Evolutionary conservation across 2,888 invertebrate genomes (phyloP), one percentile per base, ranked within the genome.

Genomic region (Acrobeloides nanus): DNA sequence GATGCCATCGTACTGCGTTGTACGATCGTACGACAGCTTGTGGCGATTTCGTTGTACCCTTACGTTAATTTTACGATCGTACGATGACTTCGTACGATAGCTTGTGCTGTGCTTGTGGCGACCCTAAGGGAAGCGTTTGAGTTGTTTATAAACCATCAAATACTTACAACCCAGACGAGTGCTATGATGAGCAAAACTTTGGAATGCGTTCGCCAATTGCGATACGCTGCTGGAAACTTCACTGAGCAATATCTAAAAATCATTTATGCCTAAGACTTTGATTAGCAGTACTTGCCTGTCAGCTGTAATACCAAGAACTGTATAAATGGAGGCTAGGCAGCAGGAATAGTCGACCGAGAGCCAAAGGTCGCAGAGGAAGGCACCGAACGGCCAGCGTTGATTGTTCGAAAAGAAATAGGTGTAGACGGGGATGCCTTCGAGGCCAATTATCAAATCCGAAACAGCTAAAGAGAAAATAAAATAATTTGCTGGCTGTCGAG

Each of bases 401-500:
- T 89, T 90, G 81, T 87, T 86, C 60, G 99, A 80, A 45, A 95
- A 86, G 79, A 97, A 95, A 59, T 92, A 87, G 23, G 93, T 92
- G 78, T 89, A 97, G 78, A 97, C 92, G 45, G 97, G 95, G 85
- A 97, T 89, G 24, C 95, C 95, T 52, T 95, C 84, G 40, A 90
- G 86, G 70, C 97, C 97, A 76, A 97, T 97, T 53, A 95, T 81
- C 71, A 72, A 54, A 55, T 72, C 72, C 90, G 61, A 95, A 81
- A 92, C 88, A 38, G 97, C 97, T 55, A 97, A 81, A 0, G 95
- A 95, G 7, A 93, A 93, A 60, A 97, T 93, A 80, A 95, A 97
- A 79, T 95, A 97, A 80, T 97, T 97, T 76, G 92, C 92, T 24
- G 97, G 95, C 74, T 95, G 93, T 46, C 97, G 77, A 57, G n/a